Evolutionary conservation across 1,140 invertebrate genomes (phyloP).

Genomic region (Theocolax elegans): DNA sequence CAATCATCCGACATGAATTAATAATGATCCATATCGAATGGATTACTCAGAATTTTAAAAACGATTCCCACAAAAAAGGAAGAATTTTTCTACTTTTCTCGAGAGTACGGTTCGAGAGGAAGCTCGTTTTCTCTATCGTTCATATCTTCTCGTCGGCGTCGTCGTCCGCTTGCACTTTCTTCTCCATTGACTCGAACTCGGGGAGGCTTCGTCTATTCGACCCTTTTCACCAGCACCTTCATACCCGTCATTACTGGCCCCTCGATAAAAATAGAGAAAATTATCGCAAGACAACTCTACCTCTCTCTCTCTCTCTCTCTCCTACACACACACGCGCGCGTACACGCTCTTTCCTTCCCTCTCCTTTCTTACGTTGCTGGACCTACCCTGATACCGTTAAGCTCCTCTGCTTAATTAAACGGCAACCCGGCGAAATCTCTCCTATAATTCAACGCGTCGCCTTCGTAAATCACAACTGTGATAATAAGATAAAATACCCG

Average conservation of each 20-base stretch:
- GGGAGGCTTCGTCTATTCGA: neutral
- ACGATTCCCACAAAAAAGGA: no score
- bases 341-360: neutral
- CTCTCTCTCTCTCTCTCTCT: no score
- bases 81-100: no score
- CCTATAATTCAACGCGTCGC: neutral
- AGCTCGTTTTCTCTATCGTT: neutral
- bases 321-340: no score
- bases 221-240: neutral
- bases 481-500: neutral
- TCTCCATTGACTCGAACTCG: neutral
- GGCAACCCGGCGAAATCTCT: neutral
- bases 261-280: neutral
- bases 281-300: neutral
- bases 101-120: neutral
- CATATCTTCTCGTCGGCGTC: neutral
- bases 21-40: no score
- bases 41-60: no score
- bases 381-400: neutral
- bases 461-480: neutral
- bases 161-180: conserved; percentile 1
- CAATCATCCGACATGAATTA: no score
- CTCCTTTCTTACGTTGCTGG: neutral
- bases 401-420: conserved; percentile 13
- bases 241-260: neutral